These are phyloP conservation scores for Scaptomyza tumidula DNA, from an alignment of 2,888 invertebrate species.

Conservation along the genomic window DNA sequence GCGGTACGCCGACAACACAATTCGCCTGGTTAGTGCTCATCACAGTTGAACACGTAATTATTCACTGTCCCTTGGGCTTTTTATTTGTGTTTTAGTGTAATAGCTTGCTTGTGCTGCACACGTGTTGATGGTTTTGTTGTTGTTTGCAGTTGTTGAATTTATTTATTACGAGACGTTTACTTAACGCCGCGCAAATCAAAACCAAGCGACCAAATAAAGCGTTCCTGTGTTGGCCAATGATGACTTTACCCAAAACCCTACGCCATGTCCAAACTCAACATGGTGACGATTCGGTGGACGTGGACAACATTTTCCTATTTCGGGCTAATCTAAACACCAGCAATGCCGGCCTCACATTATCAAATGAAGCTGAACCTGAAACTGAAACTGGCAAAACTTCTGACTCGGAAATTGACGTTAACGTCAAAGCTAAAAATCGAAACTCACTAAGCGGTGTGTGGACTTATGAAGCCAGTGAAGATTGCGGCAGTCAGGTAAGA, in stretches of 20 bases:
- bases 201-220: slow-evolving; percentile 16
- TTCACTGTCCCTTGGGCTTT: not conserved
- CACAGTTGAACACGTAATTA: not conserved
- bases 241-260: slow-evolving; percentile 52
- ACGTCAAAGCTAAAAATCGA: slow-evolving; percentile 8
- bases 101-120: slow-evolving; percentile 21
- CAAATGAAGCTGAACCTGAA: not conserved
- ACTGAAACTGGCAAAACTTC: slow-evolving; percentile 6
- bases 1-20: slow-evolving; percentile 18
- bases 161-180: slow-evolving; percentile 21
- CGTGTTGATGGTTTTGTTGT: slow-evolving; percentile 59
- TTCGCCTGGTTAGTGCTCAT: slow-evolving; percentile 50
- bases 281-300: slow-evolving; percentile 54
- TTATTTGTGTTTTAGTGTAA: not conserved
- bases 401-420: not conserved
- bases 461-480: slow-evolving; percentile 54
- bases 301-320: slow-evolving; percentile 73
- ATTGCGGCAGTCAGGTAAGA: slow-evolving; percentile 45
- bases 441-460: slow-evolving; percentile 36
- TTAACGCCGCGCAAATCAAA: slow-evolving; percentile 35
- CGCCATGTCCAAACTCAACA: slow-evolving; percentile 65
- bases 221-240: slow-evolving; percentile 34
- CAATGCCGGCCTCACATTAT: slow-evolving; percentile 2
- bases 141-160: slow-evolving; percentile 53
- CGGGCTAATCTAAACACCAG: slow-evolving; percentile 38